These are phyloP conservation scores for Hipposideros armiger DNA, from an alignment of 2,113 vertebrate species.

Conservation along the genomic window DNA sequence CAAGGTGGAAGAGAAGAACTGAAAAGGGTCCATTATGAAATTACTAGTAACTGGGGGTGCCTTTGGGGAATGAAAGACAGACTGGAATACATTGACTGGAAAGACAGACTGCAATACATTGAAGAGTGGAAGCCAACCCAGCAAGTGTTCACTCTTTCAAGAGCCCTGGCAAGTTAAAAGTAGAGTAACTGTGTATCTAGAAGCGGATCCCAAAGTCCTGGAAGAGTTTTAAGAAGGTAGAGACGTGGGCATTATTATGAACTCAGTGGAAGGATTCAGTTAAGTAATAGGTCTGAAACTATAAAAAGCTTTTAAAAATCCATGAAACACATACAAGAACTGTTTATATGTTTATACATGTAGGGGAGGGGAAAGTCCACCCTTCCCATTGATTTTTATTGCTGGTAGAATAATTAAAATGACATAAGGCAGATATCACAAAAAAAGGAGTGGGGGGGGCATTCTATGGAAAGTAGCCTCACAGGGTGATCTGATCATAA, in stretches of 20 bases:
- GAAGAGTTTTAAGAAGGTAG: not conserved
- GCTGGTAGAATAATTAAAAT: not conserved
- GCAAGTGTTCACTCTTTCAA: not conserved
- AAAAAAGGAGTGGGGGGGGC: not conserved
- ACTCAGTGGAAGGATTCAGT: not conserved
- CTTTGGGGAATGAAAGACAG: not conserved
- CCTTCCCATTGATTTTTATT: not conserved
- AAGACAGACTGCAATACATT: not conserved
- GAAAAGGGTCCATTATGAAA: not conserved
- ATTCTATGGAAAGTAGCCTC: not conserved
- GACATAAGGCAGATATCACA: not conserved
- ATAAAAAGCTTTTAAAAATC: not conserved
- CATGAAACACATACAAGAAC: not conserved
- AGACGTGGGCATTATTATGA: not conserved
- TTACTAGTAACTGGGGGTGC: not conserved
- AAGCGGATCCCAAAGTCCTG: not conserved
- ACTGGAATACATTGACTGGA: not conserved
- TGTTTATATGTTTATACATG: not conserved
- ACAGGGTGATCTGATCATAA: not conserved
- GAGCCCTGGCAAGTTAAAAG: not conserved
- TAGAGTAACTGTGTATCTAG: not conserved
- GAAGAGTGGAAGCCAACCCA: not conserved
- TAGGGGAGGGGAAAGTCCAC: not conserved
- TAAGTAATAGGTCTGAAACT: slow-evolving; percentile 21
- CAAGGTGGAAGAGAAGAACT: not conserved